Evolutionary conservation across 2,797 vertebrate species (phyloP).

Genomic region (Pempheris klunzingeri): DNA sequence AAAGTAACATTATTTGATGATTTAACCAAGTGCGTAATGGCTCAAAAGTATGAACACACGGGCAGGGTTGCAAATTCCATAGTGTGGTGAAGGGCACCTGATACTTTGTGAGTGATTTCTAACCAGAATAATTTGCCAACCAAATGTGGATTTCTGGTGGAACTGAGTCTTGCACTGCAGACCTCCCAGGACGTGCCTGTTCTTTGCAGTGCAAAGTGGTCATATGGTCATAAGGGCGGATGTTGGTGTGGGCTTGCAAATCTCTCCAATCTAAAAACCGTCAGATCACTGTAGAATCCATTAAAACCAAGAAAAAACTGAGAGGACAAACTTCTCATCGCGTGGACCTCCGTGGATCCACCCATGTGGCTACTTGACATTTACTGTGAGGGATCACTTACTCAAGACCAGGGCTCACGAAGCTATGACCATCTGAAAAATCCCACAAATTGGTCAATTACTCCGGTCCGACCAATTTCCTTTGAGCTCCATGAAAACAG

Average conservation of each 20-base stretch:
- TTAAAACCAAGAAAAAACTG: slow-evolving; percentile 47
- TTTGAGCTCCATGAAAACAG: slow-evolving; percentile 74
- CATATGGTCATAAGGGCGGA: slow-evolving; percentile 36
- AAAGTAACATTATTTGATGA: slow-evolving; percentile 53
- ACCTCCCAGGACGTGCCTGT: slow-evolving; percentile 69
- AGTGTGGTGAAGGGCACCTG: slow-evolving; percentile 59
- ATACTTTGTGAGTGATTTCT: slow-evolving; percentile 70
- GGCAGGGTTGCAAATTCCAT: slow-evolving; percentile 50
- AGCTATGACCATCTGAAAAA: slow-evolving; percentile 72
- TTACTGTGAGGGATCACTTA: slow-evolving; percentile 68
- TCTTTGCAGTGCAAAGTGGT: slow-evolving; percentile 39
- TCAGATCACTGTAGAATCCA: slow-evolving; percentile 54
- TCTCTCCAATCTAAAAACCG: slow-evolving; percentile 42
- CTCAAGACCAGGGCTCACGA: slow-evolving; percentile 61
- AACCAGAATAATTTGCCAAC: slow-evolving; percentile 65
- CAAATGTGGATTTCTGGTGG: slow-evolving; percentile 62
- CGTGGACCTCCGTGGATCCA: slow-evolving; percentile 60
- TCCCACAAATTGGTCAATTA: slow-evolving; percentile 84
- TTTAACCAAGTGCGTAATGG: slow-evolving; percentile 56
- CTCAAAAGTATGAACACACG: slow-evolving; percentile 45
- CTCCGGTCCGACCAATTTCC: slow-evolving; percentile 72
- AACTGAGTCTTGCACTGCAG: slow-evolving; percentile 51
- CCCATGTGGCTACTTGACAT: slow-evolving; percentile 73
- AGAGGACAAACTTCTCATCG: slow-evolving; percentile 44
- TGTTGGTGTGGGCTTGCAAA: slow-evolving; percentile 51